These are phyloP conservation scores for Dendroctonus ponderosae DNA, from an alignment of 1,140 invertebrate species.

Conservation along the genomic window DNA sequence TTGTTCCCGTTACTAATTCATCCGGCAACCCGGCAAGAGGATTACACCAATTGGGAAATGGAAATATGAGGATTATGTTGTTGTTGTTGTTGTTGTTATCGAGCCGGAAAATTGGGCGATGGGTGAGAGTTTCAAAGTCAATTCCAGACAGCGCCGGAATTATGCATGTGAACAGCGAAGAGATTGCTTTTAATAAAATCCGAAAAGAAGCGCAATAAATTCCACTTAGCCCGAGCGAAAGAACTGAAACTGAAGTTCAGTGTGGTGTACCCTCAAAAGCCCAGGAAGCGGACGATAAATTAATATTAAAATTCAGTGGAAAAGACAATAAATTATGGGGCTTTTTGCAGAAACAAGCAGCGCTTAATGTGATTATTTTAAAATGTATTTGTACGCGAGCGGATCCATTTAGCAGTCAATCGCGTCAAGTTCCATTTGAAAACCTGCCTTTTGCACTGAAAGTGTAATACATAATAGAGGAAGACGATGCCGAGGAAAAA, in stretches of 20 bases:
- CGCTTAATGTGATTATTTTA: conserved; percentile 3
- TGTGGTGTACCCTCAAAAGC: neutral
- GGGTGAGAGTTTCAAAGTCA: no score
- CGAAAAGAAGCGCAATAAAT: conserved; percentile 8
- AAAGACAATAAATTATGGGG: conserved; percentile 2
- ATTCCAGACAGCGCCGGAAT: neutral
- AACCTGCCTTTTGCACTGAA: no score
- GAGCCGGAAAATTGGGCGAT: no score
- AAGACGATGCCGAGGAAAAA: neutral
- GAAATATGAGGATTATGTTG: conserved; percentile 12
- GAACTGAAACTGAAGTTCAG: conserved; percentile 5
- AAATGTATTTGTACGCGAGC: neutral
- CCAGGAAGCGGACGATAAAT: conserved; percentile 6
- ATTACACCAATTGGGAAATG: conserved; percentile 22
- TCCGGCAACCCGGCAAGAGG: conserved; percentile 22
- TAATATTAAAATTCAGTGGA: conserved; percentile 11
- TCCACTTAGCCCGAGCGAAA: conserved; percentile 4
- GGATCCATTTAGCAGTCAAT: no score
- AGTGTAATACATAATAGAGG: no score
- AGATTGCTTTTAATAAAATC: conserved; percentile 19
- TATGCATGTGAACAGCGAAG: conserved; percentile 3
- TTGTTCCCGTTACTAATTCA: conserved; percentile 20
- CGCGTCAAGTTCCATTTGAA: no score
- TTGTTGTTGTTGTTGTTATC: no score
- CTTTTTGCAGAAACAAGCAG: conserved; percentile 6